Evolutionary conservation across 1,140 invertebrate genomes (phyloP), one percentile per base, ranked within the genome.

Genomic region (Hyposmocoma kahamanoa): DNA sequence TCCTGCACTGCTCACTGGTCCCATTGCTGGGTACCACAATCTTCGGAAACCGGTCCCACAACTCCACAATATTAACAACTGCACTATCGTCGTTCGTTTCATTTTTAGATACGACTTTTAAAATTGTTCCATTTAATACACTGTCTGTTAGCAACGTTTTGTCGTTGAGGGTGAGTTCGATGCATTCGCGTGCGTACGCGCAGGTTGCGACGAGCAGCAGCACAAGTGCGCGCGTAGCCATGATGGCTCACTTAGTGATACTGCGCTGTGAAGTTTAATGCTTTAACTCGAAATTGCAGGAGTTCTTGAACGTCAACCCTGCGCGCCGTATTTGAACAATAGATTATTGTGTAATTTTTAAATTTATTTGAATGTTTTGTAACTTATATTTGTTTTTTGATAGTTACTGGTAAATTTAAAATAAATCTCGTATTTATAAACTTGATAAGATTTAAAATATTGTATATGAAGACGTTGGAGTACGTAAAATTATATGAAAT

Each of bases 31-130:
- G 85, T 46, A 86, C 74, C 43, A 86, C 61, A 32, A 79, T 56
- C 50, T 59, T 77, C n/a, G 82, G 82, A 57, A 86, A 85, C 53
- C 53, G 54, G 1, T 78, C 76, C 76, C 79, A 85, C 34, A 83
- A 24, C 39, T 65, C 63, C 52, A 85, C 6, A 21, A 83, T 51
- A 59, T 75, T 69, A 32, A 72, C 55, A 30, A 44, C 55, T 19
- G 47, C 67, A 67, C 62, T 68, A n/a, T 73, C 56, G 19, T 67
- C 61, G 28, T 57, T 47, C 30, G 56, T 67, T 10, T 82, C 69
- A 67, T 80, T 75, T 56, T 66, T 66, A 43, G 63, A 46, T 15
- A 53, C 41, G 15, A 83, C 30, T 53, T 70, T 80, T 19, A 79
- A 47, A 47, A 82, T 62, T 4, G 81, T 82, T 17, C 69, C 62